Percentiles rank a stretch among this genome's conserved stretches.
Conservation (phyloP, 2,797 vertebrate species). For the Pelodytes ibericus region DNA sequence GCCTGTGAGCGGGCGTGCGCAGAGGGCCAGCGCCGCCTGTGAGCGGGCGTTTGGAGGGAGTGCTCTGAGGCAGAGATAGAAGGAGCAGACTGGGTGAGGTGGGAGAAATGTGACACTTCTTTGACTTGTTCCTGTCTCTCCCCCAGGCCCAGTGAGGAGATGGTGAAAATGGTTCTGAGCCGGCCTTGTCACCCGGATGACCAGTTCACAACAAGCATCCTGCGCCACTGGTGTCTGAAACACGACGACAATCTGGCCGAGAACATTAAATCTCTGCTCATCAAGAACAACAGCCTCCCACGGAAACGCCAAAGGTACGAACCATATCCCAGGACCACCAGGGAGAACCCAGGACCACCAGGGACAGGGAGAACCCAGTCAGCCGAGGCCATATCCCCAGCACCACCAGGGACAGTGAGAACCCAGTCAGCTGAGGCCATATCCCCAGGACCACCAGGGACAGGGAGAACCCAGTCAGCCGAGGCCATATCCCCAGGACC, state of each 20-base stretch:
- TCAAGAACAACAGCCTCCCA: constrained; percentile 97
- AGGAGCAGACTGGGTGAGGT: not conserved
- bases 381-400: no score
- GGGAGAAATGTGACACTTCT: not conserved
- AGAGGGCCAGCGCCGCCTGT: not conserved
- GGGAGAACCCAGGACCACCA: no score
- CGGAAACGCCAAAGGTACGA: constrained; percentile 89
- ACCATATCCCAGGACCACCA: no score
- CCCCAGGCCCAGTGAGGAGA: constrained; percentile 90
- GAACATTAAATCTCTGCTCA: constrained; percentile 93
- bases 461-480: no score
- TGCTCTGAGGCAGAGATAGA: not conserved
- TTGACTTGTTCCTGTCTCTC: not conserved
- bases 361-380: no score
- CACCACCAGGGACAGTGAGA: no score
- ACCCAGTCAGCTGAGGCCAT: no score
- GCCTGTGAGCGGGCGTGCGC: not conserved
- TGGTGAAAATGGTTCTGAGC: constrained; percentile 98
- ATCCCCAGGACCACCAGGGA: no score
- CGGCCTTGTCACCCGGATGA: constrained; percentile 90
- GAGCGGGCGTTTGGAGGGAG: not conserved
- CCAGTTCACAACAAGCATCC: constrained; percentile 95
- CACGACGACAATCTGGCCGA: constrained; percentile 88
- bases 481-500: no score
- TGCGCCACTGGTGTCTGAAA: constrained; percentile 92